Conservation (phyloP, 2,797 vertebrate species). For the Kryptolebias ocellatus region DNA sequence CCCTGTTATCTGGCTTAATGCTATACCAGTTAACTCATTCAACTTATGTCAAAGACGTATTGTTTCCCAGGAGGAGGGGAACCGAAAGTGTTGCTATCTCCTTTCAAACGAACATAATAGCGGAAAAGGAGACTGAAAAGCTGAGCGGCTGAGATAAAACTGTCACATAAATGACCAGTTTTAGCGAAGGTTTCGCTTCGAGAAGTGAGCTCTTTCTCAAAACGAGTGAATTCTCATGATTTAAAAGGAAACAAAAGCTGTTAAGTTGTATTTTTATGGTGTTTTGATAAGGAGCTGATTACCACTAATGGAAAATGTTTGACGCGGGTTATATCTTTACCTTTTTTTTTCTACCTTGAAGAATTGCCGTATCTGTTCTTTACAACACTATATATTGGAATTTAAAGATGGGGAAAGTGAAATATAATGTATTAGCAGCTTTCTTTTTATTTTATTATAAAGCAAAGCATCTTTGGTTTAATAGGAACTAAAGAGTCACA, state of each 20-base stretch:
- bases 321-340: no score
- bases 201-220: background rate
- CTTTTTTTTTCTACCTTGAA: no score
- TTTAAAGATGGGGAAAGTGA: no score
- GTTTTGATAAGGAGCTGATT: background rate
- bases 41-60: conserved; percentile 23
- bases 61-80: conserved; percentile 31
- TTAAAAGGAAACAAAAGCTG: no score
- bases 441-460: no score
- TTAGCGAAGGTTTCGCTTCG: background rate
- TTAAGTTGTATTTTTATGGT: background rate
- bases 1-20: conserved; percentile 40
- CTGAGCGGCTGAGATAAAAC: conserved; percentile 11
- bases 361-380: no score
- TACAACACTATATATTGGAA: no score
- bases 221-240: background rate
- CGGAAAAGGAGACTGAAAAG: conserved; percentile 7
- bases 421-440: no score
- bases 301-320: background rate
- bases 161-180: background rate
- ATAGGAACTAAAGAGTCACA: no score
- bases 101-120: background rate
- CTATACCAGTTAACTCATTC: conserved; percentile 23
- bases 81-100: background rate
- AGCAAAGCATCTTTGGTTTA: no score